These are phyloP conservation scores for Nanorana parkeri DNA, from an alignment of 2,113 vertebrate genomes.

Conservation along the genomic window DNA sequence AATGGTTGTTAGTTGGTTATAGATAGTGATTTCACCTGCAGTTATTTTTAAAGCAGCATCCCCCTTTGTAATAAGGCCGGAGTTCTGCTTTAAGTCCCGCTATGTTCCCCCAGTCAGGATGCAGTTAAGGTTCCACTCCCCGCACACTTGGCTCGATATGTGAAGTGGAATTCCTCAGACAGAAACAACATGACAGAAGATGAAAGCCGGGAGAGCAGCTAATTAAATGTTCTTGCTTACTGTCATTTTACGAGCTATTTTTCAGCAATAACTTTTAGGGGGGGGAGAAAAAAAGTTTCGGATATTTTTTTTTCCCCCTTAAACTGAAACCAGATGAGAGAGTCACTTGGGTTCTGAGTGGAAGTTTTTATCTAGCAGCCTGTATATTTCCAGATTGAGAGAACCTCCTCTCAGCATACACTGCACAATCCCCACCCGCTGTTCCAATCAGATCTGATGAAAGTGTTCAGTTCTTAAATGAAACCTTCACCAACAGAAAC, in stretches of 20 bases:
- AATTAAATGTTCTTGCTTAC: slow-evolving; percentile 56
- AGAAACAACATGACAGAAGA: slow-evolving; percentile 51
- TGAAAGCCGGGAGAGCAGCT: slow-evolving; percentile 46
- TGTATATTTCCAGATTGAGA: too few species aligned
- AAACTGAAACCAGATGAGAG: slow-evolving; percentile 64
- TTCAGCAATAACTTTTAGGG: slow-evolving; percentile 47
- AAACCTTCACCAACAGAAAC: too few species aligned
- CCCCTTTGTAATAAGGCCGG: too few species aligned
- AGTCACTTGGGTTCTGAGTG: slow-evolving; percentile 49
- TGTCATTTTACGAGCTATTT: slow-evolving; percentile 57
- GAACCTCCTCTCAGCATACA: too few species aligned
- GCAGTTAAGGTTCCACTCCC: background rate
- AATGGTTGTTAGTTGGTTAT: too few species aligned
- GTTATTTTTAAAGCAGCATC: background rate
- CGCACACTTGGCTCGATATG: slow-evolving; percentile 4
- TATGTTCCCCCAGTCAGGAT: background rate
- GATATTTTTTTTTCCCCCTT: slow-evolving; percentile 34
- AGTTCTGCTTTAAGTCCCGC: background rate
- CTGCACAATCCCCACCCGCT: background rate
- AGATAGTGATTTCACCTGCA: background rate
- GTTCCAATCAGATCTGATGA: slow-evolving; percentile 56
- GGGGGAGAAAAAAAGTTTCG: slow-evolving; percentile 35
- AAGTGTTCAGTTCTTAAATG: too few species aligned
- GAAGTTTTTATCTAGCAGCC: too few species aligned
- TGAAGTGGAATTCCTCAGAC: slow-evolving; percentile 57